A percentile compares a stretch with the other conserved stretches of the same genome.
These are phyloP conservation scores for Poeciliopsis prolifica DNA, from an alignment of 2,113 vertebrate species.

Conservation along the genomic window DNA sequence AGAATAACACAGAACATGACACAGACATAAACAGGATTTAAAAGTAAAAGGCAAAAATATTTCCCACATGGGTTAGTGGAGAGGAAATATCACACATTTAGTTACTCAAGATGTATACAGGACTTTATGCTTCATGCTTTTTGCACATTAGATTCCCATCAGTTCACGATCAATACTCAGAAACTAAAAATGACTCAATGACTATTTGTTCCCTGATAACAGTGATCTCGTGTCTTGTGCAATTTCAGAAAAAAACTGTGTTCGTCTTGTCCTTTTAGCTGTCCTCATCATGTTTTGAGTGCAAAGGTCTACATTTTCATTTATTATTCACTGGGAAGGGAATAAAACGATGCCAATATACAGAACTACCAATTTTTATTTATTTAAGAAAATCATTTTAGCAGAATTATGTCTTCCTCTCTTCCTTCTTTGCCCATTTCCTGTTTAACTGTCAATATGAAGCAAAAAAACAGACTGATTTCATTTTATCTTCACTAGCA, in stretches of 20 bases:
- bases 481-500: too few relatives aligned
- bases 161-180: background rate
- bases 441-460: too few relatives aligned
- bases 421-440: too few relatives aligned
- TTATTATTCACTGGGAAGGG: too few relatives aligned
- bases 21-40: background rate
- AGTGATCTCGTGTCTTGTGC: background rate
- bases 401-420: too few relatives aligned
- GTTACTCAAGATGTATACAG: background rate
- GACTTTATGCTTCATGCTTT: background rate
- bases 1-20: too few relatives aligned
- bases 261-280: background rate
- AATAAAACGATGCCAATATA: too few relatives aligned
- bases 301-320: too few relatives aligned
- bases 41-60: background rate
- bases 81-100: conserved; percentile 4
- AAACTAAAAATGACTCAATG: background rate
- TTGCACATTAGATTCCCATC: background rate
- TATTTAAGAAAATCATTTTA: too few relatives aligned
- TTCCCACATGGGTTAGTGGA: background rate
- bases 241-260: background rate
- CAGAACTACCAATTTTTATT: too few relatives aligned
- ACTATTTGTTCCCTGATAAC: background rate
- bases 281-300: background rate
- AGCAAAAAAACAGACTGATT: too few relatives aligned